These are phyloP conservation scores for Psephotus haematonotus DNA, from an alignment of 2,113 vertebrate species.

Conservation along the genomic window DNA sequence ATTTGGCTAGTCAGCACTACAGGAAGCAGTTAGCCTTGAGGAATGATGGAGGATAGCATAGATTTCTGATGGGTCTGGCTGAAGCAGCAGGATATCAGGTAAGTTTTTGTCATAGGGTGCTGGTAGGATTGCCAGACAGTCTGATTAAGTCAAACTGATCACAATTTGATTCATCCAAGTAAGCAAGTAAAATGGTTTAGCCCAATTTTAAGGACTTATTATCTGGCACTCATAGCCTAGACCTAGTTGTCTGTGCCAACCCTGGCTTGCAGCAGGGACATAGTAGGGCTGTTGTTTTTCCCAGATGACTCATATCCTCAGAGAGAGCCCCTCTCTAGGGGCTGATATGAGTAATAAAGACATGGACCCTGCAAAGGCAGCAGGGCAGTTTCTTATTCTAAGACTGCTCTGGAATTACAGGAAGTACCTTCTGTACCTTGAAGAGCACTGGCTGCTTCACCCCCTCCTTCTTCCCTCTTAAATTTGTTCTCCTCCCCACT, in stretches of 20 bases:
- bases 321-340: background rate
- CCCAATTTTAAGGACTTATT: background rate
- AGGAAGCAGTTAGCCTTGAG: background rate
- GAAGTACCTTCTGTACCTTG: background rate
- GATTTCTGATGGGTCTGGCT: background rate
- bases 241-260: background rate
- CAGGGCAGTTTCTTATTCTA: background rate
- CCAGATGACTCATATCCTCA: background rate
- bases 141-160: background rate
- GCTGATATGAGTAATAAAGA: background rate
- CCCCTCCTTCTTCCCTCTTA: constrained; percentile 36
- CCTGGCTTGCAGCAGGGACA: background rate
- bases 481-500: constrained; percentile 43
- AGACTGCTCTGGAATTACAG: background rate
- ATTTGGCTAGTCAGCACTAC: background rate
- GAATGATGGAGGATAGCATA: background rate
- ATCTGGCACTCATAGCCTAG: background rate
- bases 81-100: background rate
- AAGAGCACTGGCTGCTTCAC: constrained; percentile 13
- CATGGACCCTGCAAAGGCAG: background rate
- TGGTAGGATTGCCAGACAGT: background rate
- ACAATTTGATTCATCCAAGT: background rate
- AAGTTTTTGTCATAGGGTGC: background rate
- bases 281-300: background rate
- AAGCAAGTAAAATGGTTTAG: background rate